These are phyloP conservation scores for Apodemia zela DNA, from an alignment of 2,888 invertebrate species.

Conservation along the genomic window DNA sequence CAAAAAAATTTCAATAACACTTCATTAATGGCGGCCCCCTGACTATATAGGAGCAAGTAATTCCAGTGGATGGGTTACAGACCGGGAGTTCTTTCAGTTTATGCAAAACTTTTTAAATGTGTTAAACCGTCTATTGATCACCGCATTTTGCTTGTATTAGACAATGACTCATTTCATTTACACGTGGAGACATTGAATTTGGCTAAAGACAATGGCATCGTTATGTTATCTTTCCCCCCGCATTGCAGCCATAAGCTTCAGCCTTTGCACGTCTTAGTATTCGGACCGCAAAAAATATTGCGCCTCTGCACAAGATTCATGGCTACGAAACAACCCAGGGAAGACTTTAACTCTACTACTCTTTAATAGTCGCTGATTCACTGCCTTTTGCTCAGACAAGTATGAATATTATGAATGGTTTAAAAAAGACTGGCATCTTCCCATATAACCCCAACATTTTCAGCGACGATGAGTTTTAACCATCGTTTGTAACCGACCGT, in stretches of 20 bases:
- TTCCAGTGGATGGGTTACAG: constrained; percentile 30
- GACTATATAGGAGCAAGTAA: constrained; percentile 25
- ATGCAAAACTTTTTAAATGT: constrained; percentile 30
- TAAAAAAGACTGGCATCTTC: constrained; percentile 33
- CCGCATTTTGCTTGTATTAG: constrained; percentile 31
- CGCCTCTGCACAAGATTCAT: constrained; percentile 30
- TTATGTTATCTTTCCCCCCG: constrained; percentile 32
- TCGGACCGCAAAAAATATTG: constrained; percentile 31
- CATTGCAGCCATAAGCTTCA: constrained; percentile 29
- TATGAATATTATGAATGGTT: constrained; percentile 32
- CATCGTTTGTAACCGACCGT: constrained; percentile 36
- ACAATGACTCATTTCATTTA: constrained; percentile 35
- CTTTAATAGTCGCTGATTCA: constrained; percentile 33
- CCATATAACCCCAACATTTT: constrained; percentile 31
- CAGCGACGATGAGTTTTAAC: constrained; percentile 30
- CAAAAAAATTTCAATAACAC: constrained; percentile 25
- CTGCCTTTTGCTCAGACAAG: constrained; percentile 31
- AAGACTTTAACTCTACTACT: constrained; percentile 35
- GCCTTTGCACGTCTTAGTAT: constrained; percentile 35
- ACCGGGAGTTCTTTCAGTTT: constrained; percentile 28
- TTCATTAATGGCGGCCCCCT: constrained; percentile 28
- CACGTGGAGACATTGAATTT: constrained; percentile 29
- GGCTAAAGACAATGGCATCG: constrained; percentile 33
- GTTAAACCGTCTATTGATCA: constrained; percentile 30
- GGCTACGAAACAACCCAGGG: constrained; percentile 32